Evolutionary conservation across 2,797 vertebrate genomes (phyloP).

Genomic region (Buceros bicornis): DNA sequence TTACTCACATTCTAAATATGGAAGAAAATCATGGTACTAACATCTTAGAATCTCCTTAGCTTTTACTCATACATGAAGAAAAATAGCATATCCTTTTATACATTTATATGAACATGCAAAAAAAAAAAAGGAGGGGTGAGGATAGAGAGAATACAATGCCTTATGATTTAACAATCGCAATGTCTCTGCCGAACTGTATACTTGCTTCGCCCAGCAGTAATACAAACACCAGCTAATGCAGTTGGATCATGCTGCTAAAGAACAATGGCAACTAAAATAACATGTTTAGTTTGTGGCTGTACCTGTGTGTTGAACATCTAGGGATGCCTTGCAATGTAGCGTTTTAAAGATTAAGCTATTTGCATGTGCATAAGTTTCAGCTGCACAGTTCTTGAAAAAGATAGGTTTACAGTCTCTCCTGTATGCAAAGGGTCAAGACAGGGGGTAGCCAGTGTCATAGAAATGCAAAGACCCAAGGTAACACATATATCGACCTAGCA

Average conservation of each 20-base stretch:
- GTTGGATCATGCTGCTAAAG: neutral
- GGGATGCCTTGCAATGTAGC: neutral
- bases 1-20: neutral
- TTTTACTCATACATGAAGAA: neutral
- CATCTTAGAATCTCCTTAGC: neutral
- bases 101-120: neutral
- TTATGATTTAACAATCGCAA: neutral
- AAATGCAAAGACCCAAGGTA: neutral
- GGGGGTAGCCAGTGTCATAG: neutral
- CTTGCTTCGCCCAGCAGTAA: neutral
- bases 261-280: neutral
- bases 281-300: neutral
- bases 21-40: neutral
- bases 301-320: neutral
- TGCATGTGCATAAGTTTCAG: neutral
- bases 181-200: neutral
- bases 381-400: neutral
- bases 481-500: neutral
- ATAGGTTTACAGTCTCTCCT: neutral
- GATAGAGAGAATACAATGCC: neutral
- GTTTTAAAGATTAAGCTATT: neutral
- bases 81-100: neutral
- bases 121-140: neutral
- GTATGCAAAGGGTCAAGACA: neutral
- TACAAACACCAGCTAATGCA: neutral